Conservation (phyloP, 2,113 vertebrate species). For the human region GRCh38 chr17:55719001-55719500, state of each 20-base stretch:
- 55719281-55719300: neutral
- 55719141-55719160: neutral
- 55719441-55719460: neutral
- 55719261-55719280: neutral
- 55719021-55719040: neutral
- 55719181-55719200: neutral
- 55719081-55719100: neutral
- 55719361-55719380: neutral
- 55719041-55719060: slow-evolving; percentile 16
- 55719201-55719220: neutral
- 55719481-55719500: neutral
- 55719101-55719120: neutral
- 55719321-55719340: neutral
- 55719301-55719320: neutral
- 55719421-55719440: neutral
- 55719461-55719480: neutral
- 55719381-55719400: neutral
- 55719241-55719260: neutral
- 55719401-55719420: neutral
- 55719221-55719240: neutral
- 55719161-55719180: neutral
- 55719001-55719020: neutral
- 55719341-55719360: neutral
- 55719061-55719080: neutral
- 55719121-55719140: neutral